Evolutionary conservation across 1,140 invertebrate species (phyloP).

Genomic region (Camponotus pennsylvanicus): DNA sequence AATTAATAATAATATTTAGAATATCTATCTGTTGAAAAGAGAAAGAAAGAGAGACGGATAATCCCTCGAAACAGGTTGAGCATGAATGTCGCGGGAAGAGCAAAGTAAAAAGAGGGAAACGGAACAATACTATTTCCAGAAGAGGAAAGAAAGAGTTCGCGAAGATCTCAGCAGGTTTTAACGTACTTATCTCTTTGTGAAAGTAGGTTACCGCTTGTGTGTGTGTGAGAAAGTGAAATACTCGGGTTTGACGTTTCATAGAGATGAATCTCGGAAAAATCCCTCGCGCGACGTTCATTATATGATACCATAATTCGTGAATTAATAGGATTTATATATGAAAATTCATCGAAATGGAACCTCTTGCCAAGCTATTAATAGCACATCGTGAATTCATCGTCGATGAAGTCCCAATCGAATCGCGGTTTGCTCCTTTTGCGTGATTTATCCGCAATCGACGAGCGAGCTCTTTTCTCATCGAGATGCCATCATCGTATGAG

Average conservation of each 20-base stretch:
- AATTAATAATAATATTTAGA: background rate
- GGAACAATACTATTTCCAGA: constrained; percentile 20
- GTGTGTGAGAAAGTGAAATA: constrained; percentile 14
- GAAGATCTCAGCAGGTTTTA: background rate
- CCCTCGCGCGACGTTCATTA: constrained; percentile 1
- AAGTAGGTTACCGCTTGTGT: constrained; percentile 20
- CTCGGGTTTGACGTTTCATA: background rate
- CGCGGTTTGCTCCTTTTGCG: background rate
- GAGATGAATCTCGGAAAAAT: constrained; percentile 9
- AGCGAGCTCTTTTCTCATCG: constrained; percentile 14
- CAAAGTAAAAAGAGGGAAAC: background rate
- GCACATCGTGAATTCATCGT: background rate
- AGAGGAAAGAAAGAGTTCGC: background rate
- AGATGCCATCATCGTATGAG: constrained; percentile 30
- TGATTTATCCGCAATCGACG: background rate
- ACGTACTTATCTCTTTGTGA: constrained; percentile 1
- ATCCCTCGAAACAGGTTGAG: constrained; percentile 14
- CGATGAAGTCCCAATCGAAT: background rate
- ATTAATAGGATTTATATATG: constrained; percentile 8
- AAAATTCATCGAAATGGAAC: background rate
- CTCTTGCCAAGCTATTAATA: background rate
- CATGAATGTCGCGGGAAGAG: background rate
- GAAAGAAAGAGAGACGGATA: background rate
- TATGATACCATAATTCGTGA: background rate
- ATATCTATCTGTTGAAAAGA: background rate